A percentile compares a stretch with the other conserved stretches of the same genome.
Evolutionary conservation across 2,113 vertebrate genomes (phyloP).

Genomic region (Chionis minor): DNA sequence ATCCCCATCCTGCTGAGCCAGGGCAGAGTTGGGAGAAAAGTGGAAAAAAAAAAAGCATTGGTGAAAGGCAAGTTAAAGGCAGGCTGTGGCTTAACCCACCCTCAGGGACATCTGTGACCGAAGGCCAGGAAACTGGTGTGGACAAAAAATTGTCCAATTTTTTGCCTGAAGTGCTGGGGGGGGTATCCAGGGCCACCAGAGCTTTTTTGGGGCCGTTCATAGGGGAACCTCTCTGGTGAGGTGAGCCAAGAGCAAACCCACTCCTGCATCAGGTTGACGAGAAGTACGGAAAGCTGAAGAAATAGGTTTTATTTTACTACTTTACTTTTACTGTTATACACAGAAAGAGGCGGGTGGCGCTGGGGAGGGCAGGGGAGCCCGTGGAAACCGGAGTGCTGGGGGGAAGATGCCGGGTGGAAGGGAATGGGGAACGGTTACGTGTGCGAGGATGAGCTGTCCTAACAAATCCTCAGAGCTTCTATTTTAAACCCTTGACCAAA

Average conservation of each 20-base stretch:
- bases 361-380: not conserved
- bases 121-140: not conserved
- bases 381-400: not conserved
- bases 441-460: not conserved
- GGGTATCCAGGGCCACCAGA: not conserved
- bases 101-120: not conserved
- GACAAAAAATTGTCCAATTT: not conserved
- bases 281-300: not conserved
- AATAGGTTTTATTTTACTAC: not conserved
- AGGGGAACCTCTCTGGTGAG: not conserved
- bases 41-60: not conserved
- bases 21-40: not conserved
- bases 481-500: not conserved
- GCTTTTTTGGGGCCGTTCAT: rapidly evolving
- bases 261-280: not conserved
- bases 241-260: not conserved
- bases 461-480: not conserved
- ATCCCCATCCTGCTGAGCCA: not conserved
- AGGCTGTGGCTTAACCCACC: not conserved
- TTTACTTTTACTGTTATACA: not conserved
- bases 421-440: rapidly evolving
- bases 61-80: not conserved
- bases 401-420: not conserved
- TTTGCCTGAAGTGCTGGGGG: not conserved
- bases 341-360: not conserved